A percentile compares a stretch with the other conserved stretches of the same genome.
These are phyloP conservation scores for Mesochorus sp. DNA, from an alignment of 2,888 invertebrate species.

Conservation along the genomic window DNA sequence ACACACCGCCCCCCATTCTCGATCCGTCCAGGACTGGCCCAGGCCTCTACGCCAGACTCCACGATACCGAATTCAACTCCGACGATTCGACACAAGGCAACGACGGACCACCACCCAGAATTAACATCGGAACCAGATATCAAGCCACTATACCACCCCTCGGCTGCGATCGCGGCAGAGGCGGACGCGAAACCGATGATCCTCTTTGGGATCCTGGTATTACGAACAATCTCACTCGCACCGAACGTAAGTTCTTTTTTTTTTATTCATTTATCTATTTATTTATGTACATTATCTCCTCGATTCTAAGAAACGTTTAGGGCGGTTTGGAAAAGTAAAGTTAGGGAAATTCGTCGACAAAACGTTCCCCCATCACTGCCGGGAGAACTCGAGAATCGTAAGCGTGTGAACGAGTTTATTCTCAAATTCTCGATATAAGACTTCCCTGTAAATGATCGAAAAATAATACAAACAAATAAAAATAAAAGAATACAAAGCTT, in stretches of 20 bases:
- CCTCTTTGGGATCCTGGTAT: conserved; percentile 94
- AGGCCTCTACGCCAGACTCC: conserved; percentile 87
- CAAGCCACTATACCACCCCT: conserved; percentile 91
- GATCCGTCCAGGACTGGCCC: conserved; percentile 95
- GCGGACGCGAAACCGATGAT: conserved; percentile 85
- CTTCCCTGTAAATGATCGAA: too few relatives aligned
- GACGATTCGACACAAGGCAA: conserved; percentile 80
- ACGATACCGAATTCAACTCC: conserved; percentile 78
- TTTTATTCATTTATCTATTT: not conserved
- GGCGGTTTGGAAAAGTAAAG: too few relatives aligned
- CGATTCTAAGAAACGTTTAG: too few relatives aligned
- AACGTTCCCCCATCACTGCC: too few relatives aligned
- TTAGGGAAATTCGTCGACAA: too few relatives aligned
- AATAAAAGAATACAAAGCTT: too few relatives aligned
- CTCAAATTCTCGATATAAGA: too few relatives aligned
- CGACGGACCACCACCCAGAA: conserved; percentile 86
- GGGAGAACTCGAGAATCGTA: too few relatives aligned
- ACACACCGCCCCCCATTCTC: conserved; percentile 97
- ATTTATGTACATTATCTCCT: too few relatives aligned
- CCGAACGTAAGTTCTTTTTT: conserved; percentile 86
- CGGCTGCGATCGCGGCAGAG: conserved; percentile 82
- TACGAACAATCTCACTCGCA: conserved; percentile 87
- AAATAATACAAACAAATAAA: too few relatives aligned
- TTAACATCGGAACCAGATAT: conserved; percentile 93
- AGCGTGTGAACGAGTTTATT: too few relatives aligned